Evolutionary conservation across 2,797 vertebrate species (phyloP).

Genomic region (Cynodonichthys magdalenae): DNA sequence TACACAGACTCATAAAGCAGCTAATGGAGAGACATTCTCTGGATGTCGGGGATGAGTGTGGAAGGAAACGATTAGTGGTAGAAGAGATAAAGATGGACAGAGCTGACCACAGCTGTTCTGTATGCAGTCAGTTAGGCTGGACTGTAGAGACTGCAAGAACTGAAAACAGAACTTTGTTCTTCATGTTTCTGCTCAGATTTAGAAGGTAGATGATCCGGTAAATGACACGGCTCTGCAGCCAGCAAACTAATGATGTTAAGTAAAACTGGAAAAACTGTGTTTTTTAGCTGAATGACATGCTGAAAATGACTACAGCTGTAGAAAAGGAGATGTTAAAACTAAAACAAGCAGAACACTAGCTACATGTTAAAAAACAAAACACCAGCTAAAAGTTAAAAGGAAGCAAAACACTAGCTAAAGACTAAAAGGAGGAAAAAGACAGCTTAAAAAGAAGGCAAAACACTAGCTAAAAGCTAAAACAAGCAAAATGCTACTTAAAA

Average conservation of each 20-base stretch:
- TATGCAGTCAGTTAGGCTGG: constrained; percentile 51
- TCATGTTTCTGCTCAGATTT: constrained; percentile 32
- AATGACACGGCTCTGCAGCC: constrained; percentile 25
- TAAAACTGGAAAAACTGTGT: too few relatives aligned
- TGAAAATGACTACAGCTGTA: too few relatives aligned
- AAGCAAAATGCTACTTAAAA: too few relatives aligned
- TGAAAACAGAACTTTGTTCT: constrained; percentile 53
- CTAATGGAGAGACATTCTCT: constrained; percentile 49
- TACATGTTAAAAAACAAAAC: too few relatives aligned
- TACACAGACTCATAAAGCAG: constrained; percentile 37
- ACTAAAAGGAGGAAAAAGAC: too few relatives aligned
- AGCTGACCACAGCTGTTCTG: constrained; percentile 51
- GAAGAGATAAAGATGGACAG: constrained; percentile 39
- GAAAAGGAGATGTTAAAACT: constrained; percentile 21
- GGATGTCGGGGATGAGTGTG: constrained; percentile 54
- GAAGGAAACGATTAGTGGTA: constrained; percentile 58
- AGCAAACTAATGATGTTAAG: background rate
- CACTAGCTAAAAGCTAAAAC: too few relatives aligned
- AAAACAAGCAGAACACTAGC: too few relatives aligned
- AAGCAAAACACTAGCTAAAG: too few relatives aligned
- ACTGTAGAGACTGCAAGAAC: constrained; percentile 54
- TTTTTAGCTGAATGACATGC: too few relatives aligned
- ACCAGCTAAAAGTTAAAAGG: too few relatives aligned
- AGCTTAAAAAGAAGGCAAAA: too few relatives aligned
- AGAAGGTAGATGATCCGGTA: constrained; percentile 35